Evolutionary conservation across 2,797 vertebrate species (phyloP), one percentile per base, ranked within the genome.

Genomic region (Alauda arvensis): DNA sequence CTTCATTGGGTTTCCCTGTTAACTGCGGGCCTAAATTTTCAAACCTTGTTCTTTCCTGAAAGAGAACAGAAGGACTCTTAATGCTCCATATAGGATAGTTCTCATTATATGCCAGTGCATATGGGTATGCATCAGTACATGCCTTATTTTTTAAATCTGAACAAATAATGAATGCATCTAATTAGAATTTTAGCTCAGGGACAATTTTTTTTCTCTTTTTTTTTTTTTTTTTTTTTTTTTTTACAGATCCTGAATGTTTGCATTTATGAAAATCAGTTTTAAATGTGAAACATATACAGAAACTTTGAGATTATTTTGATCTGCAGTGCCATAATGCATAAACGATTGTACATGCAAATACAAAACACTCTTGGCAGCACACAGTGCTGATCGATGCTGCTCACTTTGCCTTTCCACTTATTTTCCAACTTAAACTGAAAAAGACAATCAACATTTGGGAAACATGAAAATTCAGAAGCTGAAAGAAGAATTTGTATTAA

Each of bases 31-130:
- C 98, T 85, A 99, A 94, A 96, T 97, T 99, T 91, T 99, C 99
- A 96, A 98, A 99, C 91, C 99, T 98, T 28, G 98, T 96, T 97
- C 99, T 98, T 96, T 99, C 99, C 99, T 99, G 94, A 62, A 93
- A 94, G 78, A 91, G 94, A 97, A 91, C 94, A 97, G 86, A 95
- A 83, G 37, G 82, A 89, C 26, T 51, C 31, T 94, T 90, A 94
- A 82, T 34, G 33, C 12, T 85, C 45, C 25, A 21, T n/a, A 61
- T 40, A 89, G 34, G 39, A 51, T 20, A 91, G 42, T 31, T 75
- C 55, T 65, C 33, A 49, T 67, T 75, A 37, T 46, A 67, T 77
- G 80, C 63, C 52, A 71, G 15, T 87, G 42, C 42, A 53, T 88
- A 70, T 39, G 33, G 34, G 34, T 81, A 57, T 69, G 52, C 52